phyloP scores from a whole-genome alignment of 2,797 vertebrate species.

The Aselliscus stoliczkanus region DNA sequence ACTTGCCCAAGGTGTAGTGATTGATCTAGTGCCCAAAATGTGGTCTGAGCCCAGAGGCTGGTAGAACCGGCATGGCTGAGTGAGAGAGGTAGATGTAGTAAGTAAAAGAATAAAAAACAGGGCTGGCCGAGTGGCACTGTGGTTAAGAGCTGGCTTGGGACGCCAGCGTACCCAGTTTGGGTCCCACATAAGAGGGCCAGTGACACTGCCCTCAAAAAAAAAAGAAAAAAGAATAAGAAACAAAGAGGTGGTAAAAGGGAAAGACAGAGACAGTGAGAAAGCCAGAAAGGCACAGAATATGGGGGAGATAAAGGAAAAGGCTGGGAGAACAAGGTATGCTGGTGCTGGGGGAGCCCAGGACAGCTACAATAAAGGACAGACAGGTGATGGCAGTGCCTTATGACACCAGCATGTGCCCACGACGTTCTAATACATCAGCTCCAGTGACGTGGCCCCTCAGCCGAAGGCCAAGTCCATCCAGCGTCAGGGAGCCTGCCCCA shows the following conservation, averaged over 20 bases:
- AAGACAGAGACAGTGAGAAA: neutral
- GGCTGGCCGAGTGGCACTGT: too few relatives aligned
- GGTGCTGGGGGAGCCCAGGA: neutral
- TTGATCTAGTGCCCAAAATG: neutral
- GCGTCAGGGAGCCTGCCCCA: rapidly evolving
- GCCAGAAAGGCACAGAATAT: too few relatives aligned
- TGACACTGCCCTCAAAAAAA: too few relatives aligned
- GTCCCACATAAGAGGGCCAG: too few relatives aligned
- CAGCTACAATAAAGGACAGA: neutral
- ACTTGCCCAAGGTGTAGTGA: neutral
- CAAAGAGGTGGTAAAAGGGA: neutral
- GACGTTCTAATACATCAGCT: rapidly evolving
- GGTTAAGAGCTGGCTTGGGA: too few relatives aligned
- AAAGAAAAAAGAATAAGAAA: neutral
- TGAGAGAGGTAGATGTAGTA: neutral
- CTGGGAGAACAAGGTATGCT: neutral
- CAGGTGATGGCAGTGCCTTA: rapidly evolving
- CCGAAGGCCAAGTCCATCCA: neutral
- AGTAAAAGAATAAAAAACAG: neutral
- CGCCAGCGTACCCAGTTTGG: too few relatives aligned
- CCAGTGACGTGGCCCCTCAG: neutral
- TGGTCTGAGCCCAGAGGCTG: neutral
- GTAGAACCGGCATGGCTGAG: neutral
- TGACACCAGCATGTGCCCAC: rapidly evolving
- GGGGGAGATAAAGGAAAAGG: too few relatives aligned